Percentiles rank a stretch among this genome's conserved stretches.
Evolutionary conservation across 2,888 invertebrate species (phyloP).

Genomic region (Cecidostiba fungosa): DNA sequence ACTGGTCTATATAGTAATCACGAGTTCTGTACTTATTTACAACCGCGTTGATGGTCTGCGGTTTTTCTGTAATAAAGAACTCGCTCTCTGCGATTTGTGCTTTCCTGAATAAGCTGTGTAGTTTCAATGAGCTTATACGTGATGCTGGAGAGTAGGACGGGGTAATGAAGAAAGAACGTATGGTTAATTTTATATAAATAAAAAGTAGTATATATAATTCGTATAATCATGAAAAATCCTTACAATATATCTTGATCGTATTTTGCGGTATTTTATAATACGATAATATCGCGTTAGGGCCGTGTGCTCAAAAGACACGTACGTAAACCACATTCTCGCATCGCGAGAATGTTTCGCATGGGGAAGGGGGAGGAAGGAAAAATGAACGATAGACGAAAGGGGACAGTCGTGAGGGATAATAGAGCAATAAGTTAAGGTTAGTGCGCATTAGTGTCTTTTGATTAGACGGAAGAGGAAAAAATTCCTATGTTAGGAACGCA

Average conservation of each 20-base stretch:
- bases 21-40: slow-evolving; percentile 28
- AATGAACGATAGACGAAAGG: slow-evolving; percentile 29
- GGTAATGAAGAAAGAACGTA: neutral
- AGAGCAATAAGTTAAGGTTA: slow-evolving; percentile 77
- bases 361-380: slow-evolving; percentile 59
- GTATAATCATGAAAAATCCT: slow-evolving; percentile 74
- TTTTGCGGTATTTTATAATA: slow-evolving; percentile 62
- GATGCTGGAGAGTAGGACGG: too few relatives aligned
- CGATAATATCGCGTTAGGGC: slow-evolving; percentile 61
- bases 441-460: slow-evolving; percentile 63
- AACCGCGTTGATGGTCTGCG: neutral
- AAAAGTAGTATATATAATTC: slow-evolving; percentile 78
- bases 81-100: neutral
- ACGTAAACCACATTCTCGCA: slow-evolving; percentile 76
- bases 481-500: slow-evolving; percentile 36
- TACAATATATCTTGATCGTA: slow-evolving; percentile 58
- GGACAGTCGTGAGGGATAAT: slow-evolving; percentile 63
- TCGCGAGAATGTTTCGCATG: slow-evolving; percentile 72
- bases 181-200: slow-evolving; percentile 73
- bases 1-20: slow-evolving; percentile 5
- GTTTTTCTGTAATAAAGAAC: neutral
- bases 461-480: slow-evolving; percentile 3
- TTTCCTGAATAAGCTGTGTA: neutral
- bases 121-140: too few relatives aligned
- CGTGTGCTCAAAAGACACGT: slow-evolving; percentile 77